Percentiles rank a stretch among this genome's conserved stretches.
phyloP scores from a whole-genome alignment of 92 coral and sea anemone species.

The Epizoanthus rinbou region DNA sequence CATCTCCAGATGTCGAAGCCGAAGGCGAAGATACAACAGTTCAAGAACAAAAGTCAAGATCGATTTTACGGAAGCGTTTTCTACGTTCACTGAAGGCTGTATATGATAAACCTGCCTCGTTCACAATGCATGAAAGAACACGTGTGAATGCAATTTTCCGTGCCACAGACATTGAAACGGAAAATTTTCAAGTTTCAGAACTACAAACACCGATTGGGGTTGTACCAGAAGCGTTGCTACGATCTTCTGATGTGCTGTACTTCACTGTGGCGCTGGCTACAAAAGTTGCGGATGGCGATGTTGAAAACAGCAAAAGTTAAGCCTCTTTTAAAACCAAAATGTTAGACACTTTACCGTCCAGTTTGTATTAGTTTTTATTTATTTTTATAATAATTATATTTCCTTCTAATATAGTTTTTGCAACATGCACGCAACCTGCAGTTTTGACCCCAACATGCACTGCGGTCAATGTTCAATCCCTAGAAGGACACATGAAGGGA shows the following conservation, averaged over 20 bases:
- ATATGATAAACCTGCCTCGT: constrained; percentile 72
- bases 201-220: constrained; percentile 93
- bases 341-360: background rate
- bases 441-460: no score
- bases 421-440: no score
- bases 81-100: constrained; percentile 73
- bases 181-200: constrained; percentile 80
- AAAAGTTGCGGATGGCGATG: background rate
- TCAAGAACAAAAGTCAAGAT: constrained; percentile 65
- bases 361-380: no score
- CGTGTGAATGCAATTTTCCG: constrained; percentile 76
- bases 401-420: no score
- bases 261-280: constrained; percentile 65
- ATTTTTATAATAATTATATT: no score
- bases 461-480: no score
- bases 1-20: background rate
- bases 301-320: background rate
- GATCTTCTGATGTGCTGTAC: constrained; percentile 85
- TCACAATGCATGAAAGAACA: constrained; percentile 85
- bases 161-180: constrained; percentile 88
- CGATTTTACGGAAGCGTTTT: constrained; percentile 77
- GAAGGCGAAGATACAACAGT: background rate
- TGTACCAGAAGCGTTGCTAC: constrained; percentile 78
- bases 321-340: background rate
- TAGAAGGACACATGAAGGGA: no score